A percentile compares a stretch with the other conserved stretches of the same genome.
These are phyloP conservation scores for Leuciscus waleckii DNA, from an alignment of 2,797 vertebrate genomes.

Conservation along the genomic window DNA sequence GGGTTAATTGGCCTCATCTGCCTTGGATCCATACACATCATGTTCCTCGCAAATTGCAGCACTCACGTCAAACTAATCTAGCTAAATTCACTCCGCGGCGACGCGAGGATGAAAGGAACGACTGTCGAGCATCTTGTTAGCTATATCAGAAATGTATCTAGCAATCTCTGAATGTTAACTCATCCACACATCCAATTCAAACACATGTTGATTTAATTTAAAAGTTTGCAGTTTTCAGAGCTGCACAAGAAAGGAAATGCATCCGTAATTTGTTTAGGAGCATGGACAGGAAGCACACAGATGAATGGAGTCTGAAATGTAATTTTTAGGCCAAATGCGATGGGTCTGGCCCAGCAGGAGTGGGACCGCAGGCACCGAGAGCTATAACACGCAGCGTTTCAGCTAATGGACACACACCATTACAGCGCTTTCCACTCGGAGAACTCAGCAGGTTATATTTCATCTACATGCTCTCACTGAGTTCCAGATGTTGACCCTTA, in stretches of 20 bases:
- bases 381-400: constrained; percentile 12
- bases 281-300: constrained; percentile 38
- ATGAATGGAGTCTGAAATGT: constrained; percentile 41
- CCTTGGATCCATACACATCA: constrained; percentile 63
- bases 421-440: constrained; percentile 67
- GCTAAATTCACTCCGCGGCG: constrained; percentile 8
- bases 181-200: background rate
- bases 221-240: background rate
- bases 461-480: constrained; percentile 63
- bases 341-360: constrained; percentile 25
- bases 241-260: background rate
- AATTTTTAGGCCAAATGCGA: constrained; percentile 46
- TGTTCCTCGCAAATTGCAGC: constrained; percentile 56
- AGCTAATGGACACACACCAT: constrained; percentile 46
- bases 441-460: constrained; percentile 71
- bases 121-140: constrained; percentile 66
- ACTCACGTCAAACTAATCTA: constrained; percentile 44
- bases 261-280: constrained; percentile 33
- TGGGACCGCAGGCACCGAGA: constrained; percentile 2
- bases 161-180: constrained; percentile 19
- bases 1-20: constrained; percentile 77
- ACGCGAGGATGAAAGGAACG: constrained; percentile 65
- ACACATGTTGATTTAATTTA: background rate
- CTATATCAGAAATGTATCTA: constrained; percentile 61
- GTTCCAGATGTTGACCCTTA: constrained; percentile 54